Evolutionary conservation across 2,113 vertebrate genomes (phyloP).

Genomic region (Carollia perspicillata): DNA sequence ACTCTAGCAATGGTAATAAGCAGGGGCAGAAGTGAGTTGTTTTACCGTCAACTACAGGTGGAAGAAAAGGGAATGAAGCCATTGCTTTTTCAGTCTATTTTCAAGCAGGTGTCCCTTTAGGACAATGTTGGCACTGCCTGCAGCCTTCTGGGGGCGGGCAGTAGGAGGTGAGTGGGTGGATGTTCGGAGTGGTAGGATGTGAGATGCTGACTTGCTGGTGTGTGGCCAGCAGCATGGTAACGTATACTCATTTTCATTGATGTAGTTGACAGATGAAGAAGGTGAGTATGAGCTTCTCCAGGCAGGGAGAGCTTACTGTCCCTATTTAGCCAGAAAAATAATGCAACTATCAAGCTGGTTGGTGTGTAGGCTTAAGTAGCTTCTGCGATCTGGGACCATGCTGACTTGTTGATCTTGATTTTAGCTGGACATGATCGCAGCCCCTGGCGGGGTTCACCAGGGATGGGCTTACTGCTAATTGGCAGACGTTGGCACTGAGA

Average conservation of each 20-base stretch:
- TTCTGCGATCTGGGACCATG: conserved; percentile 86
- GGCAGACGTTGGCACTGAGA: conserved; percentile 85
- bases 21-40: not conserved
- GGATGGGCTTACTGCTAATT: conserved; percentile 91
- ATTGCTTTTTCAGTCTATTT: conserved; percentile 23
- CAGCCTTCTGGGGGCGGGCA: conserved; percentile 49
- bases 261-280: conserved; percentile 74
- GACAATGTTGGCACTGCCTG: conserved; percentile 41
- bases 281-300: conserved; percentile 73
- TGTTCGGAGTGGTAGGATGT: conserved; percentile 13
- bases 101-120: conserved; percentile 44
- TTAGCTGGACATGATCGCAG: conserved; percentile 89
- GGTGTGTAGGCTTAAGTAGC: conserved; percentile 83
- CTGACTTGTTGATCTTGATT: conserved; percentile 85
- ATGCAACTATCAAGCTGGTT: conserved; percentile 73
- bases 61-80: conserved; percentile 22
- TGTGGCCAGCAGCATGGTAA: conserved; percentile 67
- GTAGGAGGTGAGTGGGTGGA: conserved; percentile 70
- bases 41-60: not conserved
- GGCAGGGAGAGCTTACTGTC: conserved; percentile 74
- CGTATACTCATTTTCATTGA: conserved; percentile 67
- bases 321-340: conserved; percentile 75
- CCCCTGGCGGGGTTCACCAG: conserved; percentile 82
- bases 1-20: not conserved
- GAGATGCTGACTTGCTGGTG: conserved; percentile 54